A percentile compares a stretch with the other conserved stretches of the same genome.
phyloP scores from a whole-genome alignment of 2,888 invertebrate species.

The Sarcophaga rosellei region DNA sequence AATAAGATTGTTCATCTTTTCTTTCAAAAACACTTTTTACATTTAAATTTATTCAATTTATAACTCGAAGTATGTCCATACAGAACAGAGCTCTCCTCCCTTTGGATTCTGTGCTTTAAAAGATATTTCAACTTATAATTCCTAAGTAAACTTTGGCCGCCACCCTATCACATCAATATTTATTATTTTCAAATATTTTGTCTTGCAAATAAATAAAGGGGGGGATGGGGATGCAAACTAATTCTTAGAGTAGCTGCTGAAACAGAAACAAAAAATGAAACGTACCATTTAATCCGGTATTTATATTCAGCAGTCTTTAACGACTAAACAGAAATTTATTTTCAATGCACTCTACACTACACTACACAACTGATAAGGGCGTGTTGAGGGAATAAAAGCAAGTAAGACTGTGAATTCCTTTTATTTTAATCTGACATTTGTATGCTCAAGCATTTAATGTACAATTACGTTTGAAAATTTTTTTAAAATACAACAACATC shows the following conservation, averaged over 20 bases:
- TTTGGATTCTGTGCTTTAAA: no score
- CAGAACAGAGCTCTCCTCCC: no score
- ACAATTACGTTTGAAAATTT: constrained; percentile 37
- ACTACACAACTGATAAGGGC: background rate
- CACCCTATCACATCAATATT: constrained; percentile 48
- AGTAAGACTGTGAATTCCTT: constrained; percentile 11
- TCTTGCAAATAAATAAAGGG: no score
- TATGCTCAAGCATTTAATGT: constrained; percentile 51
- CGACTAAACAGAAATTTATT: constrained; percentile 20
- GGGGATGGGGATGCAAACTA: background rate
- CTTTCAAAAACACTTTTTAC: no score
- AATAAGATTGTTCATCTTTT: no score
- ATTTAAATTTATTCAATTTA: no score
- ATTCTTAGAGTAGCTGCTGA: background rate
- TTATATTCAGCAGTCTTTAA: constrained; percentile 19
- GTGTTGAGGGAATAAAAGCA: no score
- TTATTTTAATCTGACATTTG: constrained; percentile 56
- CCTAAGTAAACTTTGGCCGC: background rate
- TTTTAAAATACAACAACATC: background rate
- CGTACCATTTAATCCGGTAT: constrained; percentile 42
- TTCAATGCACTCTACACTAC: background rate
- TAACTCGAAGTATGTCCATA: no score
- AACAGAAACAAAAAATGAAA: constrained; percentile 4
- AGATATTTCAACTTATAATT: no score
- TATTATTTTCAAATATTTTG: constrained; percentile 15